Evolutionary conservation across 2,113 vertebrate species (phyloP).

Genomic region (Myiopsitta monachus): DNA sequence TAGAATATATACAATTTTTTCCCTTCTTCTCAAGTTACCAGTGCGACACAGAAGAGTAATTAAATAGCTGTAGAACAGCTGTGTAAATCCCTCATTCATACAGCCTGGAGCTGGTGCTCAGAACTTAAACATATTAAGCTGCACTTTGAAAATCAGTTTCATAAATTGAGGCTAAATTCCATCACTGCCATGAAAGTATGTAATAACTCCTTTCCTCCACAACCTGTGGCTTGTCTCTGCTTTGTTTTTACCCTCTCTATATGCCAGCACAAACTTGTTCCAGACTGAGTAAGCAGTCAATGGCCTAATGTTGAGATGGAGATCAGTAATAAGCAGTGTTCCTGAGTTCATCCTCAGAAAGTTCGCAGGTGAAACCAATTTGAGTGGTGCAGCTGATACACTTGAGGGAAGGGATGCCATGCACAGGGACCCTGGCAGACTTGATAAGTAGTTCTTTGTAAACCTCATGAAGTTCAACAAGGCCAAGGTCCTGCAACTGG

Average conservation of each 20-base stretch:
- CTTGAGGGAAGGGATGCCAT: neutral
- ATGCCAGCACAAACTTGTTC: neutral
- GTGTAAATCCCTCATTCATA: neutral
- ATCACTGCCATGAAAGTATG: neutral
- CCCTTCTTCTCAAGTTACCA: neutral
- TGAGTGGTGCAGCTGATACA: neutral
- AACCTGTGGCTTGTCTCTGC: neutral
- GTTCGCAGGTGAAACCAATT: neutral
- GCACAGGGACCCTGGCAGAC: neutral
- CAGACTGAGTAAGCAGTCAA: neutral
- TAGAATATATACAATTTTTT: neutral
- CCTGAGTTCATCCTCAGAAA: neutral
- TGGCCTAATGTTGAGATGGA: neutral
- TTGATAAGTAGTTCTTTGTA: neutral
- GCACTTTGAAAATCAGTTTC: neutral
- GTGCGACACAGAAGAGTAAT: neutral
- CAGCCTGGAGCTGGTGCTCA: neutral
- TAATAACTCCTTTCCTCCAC: neutral
- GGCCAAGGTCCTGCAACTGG: neutral
- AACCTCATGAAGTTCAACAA: neutral
- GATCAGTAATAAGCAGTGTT: neutral
- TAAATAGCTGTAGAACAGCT: neutral
- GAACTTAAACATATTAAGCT: neutral
- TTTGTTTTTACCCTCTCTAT: neutral
- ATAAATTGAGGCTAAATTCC: neutral